Percentiles rank a stretch among this genome's conserved stretches.
Conservation (phyloP, 2,113 vertebrate species). For the Mirounga angustirostris region DNA sequence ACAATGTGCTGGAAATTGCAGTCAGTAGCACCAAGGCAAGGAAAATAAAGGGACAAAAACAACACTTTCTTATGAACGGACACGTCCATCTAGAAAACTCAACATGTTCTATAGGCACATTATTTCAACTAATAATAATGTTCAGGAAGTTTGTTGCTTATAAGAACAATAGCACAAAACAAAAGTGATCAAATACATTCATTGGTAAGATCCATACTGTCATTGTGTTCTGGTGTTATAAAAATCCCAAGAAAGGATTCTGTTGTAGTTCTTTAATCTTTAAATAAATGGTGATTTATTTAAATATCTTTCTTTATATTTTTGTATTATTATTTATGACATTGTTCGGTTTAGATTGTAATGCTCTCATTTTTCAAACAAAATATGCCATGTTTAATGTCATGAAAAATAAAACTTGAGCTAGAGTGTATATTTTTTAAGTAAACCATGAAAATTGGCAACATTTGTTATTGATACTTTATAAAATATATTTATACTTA, state of each 20-base stretch:
- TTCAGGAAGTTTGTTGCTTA: neutral
- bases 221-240: neutral
- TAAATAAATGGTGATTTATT: neutral
- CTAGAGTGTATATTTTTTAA: neutral
- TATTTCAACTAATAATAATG: neutral
- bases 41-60: neutral
- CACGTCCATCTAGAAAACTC: neutral
- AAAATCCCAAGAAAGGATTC: neutral
- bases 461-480: neutral
- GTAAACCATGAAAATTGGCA: neutral
- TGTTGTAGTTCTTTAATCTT: neutral
- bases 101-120: neutral
- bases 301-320: neutral
- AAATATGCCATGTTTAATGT: neutral
- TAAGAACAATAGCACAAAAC: neutral
- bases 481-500: neutral
- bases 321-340: neutral
- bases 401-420: neutral
- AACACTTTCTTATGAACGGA: neutral
- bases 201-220: neutral
- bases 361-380: neutral
- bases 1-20: neutral
- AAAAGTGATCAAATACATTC: neutral
- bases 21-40: neutral
- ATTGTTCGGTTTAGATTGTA: neutral